phyloP scores from a whole-genome alignment of 2,797 vertebrate species.

The Denticeps clupeoides region DNA sequence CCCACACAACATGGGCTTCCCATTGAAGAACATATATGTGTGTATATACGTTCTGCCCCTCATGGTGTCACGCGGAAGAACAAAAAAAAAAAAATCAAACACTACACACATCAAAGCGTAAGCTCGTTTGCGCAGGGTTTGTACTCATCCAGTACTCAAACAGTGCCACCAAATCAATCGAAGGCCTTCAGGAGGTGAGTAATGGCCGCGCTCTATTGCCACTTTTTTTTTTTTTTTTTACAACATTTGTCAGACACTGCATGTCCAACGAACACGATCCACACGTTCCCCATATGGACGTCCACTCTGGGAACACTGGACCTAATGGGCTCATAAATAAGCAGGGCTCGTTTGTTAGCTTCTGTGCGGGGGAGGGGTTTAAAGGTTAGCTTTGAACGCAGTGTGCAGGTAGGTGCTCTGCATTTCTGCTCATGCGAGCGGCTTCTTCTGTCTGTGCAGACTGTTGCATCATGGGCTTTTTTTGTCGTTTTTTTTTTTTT shows the following conservation, averaged over 20 bases:
- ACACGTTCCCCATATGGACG: not conserved
- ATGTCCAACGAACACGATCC: constrained; percentile 18
- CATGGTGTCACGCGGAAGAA: no score
- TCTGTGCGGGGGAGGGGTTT: not conserved
- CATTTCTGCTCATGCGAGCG: constrained; percentile 18
- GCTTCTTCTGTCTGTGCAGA: no score
- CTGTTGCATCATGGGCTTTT: no score
- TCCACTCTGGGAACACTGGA: no score
- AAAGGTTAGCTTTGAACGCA: not conserved
- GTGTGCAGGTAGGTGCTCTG: constrained; percentile 36
- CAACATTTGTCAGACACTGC: constrained; percentile 2
- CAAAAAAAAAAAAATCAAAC: constrained; percentile 7
- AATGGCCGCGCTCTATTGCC: no score
- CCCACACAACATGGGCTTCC: constrained; percentile 5
- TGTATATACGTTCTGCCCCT: no score
- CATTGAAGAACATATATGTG: not conserved
- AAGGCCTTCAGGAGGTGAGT: no score
- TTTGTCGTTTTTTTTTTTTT: no score
- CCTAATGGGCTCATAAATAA: no score
- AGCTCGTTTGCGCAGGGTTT: no score
- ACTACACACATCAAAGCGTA: constrained; percentile 3
- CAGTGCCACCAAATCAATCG: no score
- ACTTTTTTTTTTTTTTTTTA: constrained; percentile 19
- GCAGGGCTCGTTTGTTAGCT: not conserved
- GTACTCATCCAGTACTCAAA: no score